Evolutionary conservation across 1,140 invertebrate genomes (phyloP).

Genomic region (Caenorhabditis inopinata): DNA sequence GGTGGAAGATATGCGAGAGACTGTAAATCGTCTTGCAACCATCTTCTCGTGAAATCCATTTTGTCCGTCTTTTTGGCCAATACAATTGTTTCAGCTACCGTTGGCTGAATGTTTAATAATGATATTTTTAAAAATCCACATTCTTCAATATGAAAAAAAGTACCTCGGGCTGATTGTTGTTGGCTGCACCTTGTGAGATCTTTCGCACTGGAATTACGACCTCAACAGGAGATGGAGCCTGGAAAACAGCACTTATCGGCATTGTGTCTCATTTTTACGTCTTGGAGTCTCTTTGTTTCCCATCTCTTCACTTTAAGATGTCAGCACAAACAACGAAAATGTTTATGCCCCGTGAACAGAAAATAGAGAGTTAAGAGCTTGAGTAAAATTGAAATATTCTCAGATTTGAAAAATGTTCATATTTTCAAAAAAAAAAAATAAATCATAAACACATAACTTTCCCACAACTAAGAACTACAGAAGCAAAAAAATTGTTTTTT

Average conservation of each 20-base stretch:
- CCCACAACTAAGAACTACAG: too few relatives aligned
- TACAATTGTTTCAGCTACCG: constrained; percentile 64
- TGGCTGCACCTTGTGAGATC: background rate
- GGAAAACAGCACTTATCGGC: constrained; percentile 6
- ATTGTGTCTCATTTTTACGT: background rate
- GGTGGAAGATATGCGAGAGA: constrained; percentile 38
- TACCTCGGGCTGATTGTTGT: background rate
- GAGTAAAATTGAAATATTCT: too few relatives aligned
- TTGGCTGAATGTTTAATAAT: constrained; percentile 49
- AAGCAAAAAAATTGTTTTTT: too few relatives aligned
- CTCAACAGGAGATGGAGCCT: constrained; percentile 38
- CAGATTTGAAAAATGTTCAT: too few relatives aligned
- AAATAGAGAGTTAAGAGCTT: too few relatives aligned
- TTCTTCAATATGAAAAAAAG: background rate
- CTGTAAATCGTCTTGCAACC: constrained; percentile 49
- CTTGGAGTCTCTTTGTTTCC: background rate
- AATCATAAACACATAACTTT: too few relatives aligned
- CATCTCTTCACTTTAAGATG: background rate
- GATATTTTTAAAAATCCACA: background rate
- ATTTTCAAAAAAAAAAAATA: too few relatives aligned
- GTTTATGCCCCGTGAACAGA: background rate
- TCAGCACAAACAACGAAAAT: constrained; percentile 5
- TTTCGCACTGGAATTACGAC: constrained; percentile 28
- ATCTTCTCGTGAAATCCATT: constrained; percentile 64
- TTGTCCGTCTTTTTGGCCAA: constrained; percentile 60